phyloP scores from a whole-genome alignment of 2,113 vertebrate genomes.

The Leptosomus discolor region DNA sequence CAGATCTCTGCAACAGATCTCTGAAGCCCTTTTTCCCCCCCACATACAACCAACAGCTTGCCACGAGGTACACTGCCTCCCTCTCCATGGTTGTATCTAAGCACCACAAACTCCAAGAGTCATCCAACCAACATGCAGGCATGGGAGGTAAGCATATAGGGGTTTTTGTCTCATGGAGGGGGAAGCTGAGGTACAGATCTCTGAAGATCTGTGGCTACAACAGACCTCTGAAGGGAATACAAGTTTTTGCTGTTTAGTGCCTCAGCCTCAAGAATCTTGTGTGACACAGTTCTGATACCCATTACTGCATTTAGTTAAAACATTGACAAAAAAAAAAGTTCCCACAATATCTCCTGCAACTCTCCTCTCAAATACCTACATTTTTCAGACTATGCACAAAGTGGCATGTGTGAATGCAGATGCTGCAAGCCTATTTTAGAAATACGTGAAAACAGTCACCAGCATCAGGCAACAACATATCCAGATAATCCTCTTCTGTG shows the following conservation, averaged over 20 bases:
- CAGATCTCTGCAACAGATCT: background rate
- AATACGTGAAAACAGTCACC: background rate
- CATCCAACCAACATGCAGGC: rapidly evolving
- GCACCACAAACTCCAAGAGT: background rate
- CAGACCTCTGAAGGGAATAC: background rate
- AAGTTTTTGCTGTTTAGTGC: background rate
- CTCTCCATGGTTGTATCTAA: background rate
- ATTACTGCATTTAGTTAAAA: background rate
- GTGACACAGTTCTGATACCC: background rate
- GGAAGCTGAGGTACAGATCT: background rate
- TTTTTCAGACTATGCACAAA: background rate
- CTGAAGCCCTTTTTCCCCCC: background rate
- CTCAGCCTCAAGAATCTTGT: background rate
- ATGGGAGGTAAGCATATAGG: background rate
- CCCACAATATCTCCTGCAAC: background rate
- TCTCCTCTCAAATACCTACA: background rate
- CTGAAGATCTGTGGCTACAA: background rate
- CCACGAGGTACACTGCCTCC: background rate
- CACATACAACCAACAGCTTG: rapidly evolving
- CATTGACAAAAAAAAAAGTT: background rate
- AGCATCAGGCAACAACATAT: background rate
- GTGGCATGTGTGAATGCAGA: rapidly evolving
- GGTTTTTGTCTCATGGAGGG: background rate
- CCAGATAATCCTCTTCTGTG: background rate
- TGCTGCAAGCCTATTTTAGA: background rate